Evolutionary conservation across 2,888 invertebrate genomes (phyloP).

Genomic region (Nomada ruficornis): DNA sequence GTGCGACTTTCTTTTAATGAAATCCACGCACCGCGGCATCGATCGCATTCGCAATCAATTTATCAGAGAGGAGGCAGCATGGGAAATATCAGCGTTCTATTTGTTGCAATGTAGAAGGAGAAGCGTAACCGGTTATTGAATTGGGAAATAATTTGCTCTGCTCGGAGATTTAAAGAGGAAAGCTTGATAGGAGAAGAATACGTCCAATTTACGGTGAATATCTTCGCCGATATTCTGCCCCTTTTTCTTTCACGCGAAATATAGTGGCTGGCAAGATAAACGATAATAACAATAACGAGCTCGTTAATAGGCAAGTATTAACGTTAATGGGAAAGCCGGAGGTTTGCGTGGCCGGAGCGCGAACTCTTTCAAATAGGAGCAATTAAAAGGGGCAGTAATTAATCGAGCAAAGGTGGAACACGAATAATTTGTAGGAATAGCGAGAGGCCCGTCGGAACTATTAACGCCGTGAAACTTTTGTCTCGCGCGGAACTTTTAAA

Average conservation of each 20-base stretch:
- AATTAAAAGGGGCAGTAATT: constrained; percentile 49
- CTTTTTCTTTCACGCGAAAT: no score
- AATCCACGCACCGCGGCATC: constrained; percentile 3
- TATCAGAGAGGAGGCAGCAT: not conserved
- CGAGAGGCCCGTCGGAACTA: constrained; percentile 6
- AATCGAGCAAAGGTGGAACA: constrained; percentile 34
- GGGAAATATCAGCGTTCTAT: constrained; percentile 34
- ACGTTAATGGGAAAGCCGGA: not conserved
- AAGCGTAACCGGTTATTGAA: constrained; percentile 55
- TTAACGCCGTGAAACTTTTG: constrained; percentile 38
- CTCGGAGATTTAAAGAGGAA: constrained; percentile 40
- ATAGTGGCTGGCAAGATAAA: not conserved
- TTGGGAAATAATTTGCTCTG: constrained; percentile 56
- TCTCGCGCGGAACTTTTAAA: constrained; percentile 48
- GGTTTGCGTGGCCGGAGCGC: not conserved
- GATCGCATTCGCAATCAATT: constrained; percentile 10
- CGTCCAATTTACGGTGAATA: not conserved
- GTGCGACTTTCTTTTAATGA: constrained; percentile 10
- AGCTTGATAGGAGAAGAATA: constrained; percentile 1
- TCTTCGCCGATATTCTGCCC: constrained; percentile 3
- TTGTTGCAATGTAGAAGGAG: constrained; percentile 10
- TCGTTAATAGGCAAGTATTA: not conserved
- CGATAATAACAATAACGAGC: not conserved
- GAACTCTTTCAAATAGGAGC: constrained; percentile 14
- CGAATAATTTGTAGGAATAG: constrained; percentile 40